Percentiles rank a stretch among this genome's conserved stretches.
Conservation (phyloP, 2,797 vertebrate genomes). For the Diceros bicornis region DNA sequence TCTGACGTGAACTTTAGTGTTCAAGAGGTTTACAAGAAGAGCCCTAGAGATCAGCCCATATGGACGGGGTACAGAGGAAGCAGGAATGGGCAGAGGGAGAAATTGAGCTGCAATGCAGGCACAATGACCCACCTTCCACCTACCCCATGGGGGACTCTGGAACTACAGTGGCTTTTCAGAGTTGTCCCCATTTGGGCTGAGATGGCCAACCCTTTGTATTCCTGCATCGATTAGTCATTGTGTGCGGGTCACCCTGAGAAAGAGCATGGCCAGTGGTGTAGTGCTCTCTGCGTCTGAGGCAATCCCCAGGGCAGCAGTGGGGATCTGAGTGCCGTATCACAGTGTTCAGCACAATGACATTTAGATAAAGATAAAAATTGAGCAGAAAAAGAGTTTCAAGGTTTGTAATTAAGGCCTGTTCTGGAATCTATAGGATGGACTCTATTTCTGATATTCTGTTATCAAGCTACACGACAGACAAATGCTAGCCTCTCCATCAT, state of each 20-base stretch:
- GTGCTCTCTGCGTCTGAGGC: neutral
- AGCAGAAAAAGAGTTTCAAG: neutral
- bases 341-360: neutral
- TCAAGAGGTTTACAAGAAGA: neutral
- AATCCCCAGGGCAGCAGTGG: neutral
- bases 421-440: neutral
- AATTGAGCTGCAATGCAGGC: neutral
- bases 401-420: neutral
- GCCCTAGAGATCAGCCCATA: neutral
- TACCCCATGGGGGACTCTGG: neutral
- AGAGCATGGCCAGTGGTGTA: neutral
- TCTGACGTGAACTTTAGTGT: neutral
- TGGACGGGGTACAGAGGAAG: neutral
- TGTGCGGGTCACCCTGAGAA: neutral
- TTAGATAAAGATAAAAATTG: neutral
- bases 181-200: neutral
- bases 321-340: neutral
- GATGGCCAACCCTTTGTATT: neutral
- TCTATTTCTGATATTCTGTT: neutral
- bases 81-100: neutral
- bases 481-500: neutral
- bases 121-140: neutral
- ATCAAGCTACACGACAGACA: neutral
- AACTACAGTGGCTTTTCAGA: neutral
- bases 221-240: neutral